Evolutionary conservation across 2,797 vertebrate genomes (phyloP).

Genomic region (Apogon talboti): DNA sequence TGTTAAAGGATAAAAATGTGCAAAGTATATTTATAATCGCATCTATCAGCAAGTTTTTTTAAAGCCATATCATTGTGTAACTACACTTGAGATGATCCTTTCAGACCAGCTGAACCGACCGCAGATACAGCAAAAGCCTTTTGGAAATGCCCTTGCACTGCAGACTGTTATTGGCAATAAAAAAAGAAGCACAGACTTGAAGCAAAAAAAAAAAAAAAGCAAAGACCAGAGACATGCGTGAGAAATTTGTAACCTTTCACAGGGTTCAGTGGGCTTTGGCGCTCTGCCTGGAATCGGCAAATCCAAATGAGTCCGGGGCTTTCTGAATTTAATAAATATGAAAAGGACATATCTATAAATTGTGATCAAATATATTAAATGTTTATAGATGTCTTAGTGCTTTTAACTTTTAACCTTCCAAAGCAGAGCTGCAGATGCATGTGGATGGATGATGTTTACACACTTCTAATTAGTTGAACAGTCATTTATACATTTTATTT

Average conservation of each 20-base stretch:
- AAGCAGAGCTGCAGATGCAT: not conserved
- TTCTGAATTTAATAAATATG: conserved; percentile 38
- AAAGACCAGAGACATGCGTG: conserved; percentile 79
- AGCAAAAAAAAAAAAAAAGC: conserved; percentile 36
- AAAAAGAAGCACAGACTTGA: conserved; percentile 8
- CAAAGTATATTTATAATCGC: conserved; percentile 43
- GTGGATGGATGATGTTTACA: too few relatives aligned
- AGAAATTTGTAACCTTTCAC: conserved; percentile 89
- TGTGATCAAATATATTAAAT: conserved; percentile 1
- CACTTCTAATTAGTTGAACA: too few relatives aligned
- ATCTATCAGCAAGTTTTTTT: conserved; percentile 24
- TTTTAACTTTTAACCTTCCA: conserved; percentile 3
- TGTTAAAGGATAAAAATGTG: conserved; percentile 43
- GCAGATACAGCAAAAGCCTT: not conserved
- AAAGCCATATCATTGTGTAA: conserved; percentile 10
- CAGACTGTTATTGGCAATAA: conserved; percentile 29
- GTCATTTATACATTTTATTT: not conserved
- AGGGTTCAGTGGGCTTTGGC: conserved; percentile 87
- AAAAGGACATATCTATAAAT: conserved; percentile 37
- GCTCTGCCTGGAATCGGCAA: conserved; percentile 81
- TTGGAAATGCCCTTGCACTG: conserved; percentile 25
- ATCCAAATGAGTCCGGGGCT: conserved; percentile 38
- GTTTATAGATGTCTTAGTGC: not conserved
- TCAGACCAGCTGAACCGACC: not conserved
- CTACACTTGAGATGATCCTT: conserved; percentile 24